Percentiles rank a stretch among this genome's conserved stretches.
phyloP scores from a whole-genome alignment of 2,797 vertebrate genomes.

The Clarias platycephalus region DNA sequence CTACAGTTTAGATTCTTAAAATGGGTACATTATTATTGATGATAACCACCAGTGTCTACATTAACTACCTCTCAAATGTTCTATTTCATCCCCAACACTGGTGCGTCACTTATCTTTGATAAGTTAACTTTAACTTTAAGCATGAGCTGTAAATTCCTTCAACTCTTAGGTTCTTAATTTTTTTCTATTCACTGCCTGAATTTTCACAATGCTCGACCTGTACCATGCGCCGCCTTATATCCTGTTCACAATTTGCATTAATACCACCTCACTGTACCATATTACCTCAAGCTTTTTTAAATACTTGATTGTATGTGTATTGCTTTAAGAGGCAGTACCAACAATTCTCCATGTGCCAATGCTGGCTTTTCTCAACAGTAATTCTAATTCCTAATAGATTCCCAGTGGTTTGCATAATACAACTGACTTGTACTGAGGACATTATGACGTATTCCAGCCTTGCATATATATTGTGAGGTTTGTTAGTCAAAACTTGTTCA shows the following conservation, averaged over 20 bases:
- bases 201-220: not conserved
- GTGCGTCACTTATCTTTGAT: not conserved
- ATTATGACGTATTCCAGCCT: conserved; percentile 31
- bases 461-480: conserved; percentile 34
- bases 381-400: conserved; percentile 63
- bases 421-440: conserved; percentile 62
- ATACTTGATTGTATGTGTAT: conserved; percentile 62
- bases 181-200: not conserved
- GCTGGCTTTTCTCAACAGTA: conserved; percentile 56
- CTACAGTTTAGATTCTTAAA: not conserved
- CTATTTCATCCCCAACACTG: not conserved
- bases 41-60: not conserved
- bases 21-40: not conserved
- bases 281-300: conserved; percentile 66
- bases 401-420: conserved; percentile 77
- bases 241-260: not conserved
- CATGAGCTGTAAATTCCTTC: not conserved
- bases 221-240: not conserved
- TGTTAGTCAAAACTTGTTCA: conserved; percentile 33
- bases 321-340: conserved; percentile 63
- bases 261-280: not conserved
- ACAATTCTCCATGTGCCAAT: conserved; percentile 59
- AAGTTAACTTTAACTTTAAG: too few relatives aligned
- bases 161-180: not conserved
- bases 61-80: not conserved